Evolutionary conservation across 2,797 vertebrate genomes (phyloP), one percentile per base, ranked within the genome.

Genomic region (Chromis chromis): DNA sequence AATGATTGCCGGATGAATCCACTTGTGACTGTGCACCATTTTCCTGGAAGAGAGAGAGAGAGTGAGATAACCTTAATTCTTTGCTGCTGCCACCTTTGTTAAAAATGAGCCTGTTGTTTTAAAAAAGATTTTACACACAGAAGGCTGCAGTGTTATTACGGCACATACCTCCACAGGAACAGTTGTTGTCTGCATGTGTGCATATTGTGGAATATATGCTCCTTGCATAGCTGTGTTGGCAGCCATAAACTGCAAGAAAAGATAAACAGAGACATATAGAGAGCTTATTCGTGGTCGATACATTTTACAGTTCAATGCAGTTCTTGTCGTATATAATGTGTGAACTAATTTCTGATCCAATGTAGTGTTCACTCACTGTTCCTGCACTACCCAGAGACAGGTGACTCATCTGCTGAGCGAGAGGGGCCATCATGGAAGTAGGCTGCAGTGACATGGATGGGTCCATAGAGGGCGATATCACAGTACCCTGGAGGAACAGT

Each of bases 391-490:
- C 95, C 91, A 99, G 85, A 54, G 98, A 96, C 82, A 99, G 96
- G 81, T 99, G 98, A 96, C 96, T 95, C 97, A 99, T 98, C 88
- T 99, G 98, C 94, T 99, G 98, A 48, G 97, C 84, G 84, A 99
- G 91, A 31, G 98, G 98, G 81, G 92, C 93, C 89, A 99, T 97
- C 96, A 99, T 96, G 0, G 98, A 98, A 2, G 97, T 81, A 4
- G 96, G 96, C 92, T 99, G 98, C 95, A 99, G 95, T 94, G 98
- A 97, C 97, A 99, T 95, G 70, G 97, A 96, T 58, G 96, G 97
- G 91, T 99, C 98, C 95, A 99, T 97, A 85, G 98, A 98, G 93
- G 98, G 98, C 82, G 98, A 98, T 94, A 99, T 87, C 87, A 99
- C 96, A 82, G 98, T 96, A 94, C 97, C 97, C 98, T 99, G 44